Evolutionary conservation across 2,113 vertebrate genomes (phyloP).

Genomic region (Ramphastos sulfuratus): DNA sequence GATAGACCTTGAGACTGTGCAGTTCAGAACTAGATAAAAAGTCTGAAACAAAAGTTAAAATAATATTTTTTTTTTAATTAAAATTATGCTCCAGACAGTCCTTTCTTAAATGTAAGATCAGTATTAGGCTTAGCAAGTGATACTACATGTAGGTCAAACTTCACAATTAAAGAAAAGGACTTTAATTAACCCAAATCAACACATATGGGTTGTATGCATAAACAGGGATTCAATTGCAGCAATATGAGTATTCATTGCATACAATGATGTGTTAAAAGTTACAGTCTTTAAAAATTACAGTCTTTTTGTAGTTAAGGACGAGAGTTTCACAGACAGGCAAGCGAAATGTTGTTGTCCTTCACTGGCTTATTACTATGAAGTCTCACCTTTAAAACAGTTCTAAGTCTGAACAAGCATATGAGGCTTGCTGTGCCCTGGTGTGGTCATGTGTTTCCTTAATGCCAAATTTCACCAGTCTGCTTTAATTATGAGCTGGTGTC

Average conservation of each 20-base stretch:
- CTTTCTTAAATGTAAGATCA: background rate
- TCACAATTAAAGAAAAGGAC: background rate
- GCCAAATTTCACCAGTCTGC: background rate
- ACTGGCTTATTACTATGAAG: background rate
- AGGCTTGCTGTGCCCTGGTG: background rate
- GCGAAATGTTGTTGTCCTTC: background rate
- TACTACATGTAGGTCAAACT: background rate
- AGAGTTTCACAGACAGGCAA: background rate
- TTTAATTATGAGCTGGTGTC: background rate
- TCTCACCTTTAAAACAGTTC: background rate
- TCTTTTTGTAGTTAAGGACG: background rate
- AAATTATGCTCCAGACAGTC: background rate
- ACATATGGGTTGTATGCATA: background rate
- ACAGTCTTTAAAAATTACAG: background rate
- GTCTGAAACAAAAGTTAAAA: background rate
- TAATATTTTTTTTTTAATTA: no score
- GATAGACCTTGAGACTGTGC: no score
- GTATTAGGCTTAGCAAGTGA: background rate
- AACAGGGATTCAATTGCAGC: background rate
- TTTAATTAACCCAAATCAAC: background rate
- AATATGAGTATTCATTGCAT: background rate
- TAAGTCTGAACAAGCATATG: background rate
- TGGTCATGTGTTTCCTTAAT: fast-evolving
- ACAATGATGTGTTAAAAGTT: background rate
- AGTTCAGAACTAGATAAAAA: background rate